phyloP scores from a whole-genome alignment of 2,797 vertebrate genomes.

The Craterocephalus amniculus region DNA sequence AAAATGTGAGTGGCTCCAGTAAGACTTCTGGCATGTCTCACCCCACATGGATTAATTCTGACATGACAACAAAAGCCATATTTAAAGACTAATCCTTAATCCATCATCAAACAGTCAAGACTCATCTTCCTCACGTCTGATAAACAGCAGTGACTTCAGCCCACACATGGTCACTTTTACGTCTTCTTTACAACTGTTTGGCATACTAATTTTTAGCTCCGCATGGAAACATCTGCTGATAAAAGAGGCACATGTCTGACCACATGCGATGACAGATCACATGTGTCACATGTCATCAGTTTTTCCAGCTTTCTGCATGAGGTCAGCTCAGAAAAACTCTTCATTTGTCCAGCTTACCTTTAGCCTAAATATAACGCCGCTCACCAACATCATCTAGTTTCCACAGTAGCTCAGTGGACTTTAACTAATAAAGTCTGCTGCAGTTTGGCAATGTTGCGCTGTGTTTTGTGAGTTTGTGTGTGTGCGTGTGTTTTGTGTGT shows the following conservation, averaged over 20 bases:
- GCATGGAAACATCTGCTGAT: background rate
- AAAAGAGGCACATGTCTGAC: slow-evolving; percentile 16
- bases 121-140: slow-evolving; percentile 11
- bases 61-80: slow-evolving; percentile 33
- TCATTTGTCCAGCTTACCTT: background rate
- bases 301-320: slow-evolving; percentile 16
- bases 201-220: slow-evolving; percentile 1
- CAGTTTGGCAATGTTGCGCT: slow-evolving; percentile 46
- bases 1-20: slow-evolving; percentile 5
- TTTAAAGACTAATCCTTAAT: slow-evolving; percentile 59
- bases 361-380: slow-evolving; percentile 14
- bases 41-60: slow-evolving; percentile 44
- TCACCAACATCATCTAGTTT: slow-evolving; percentile 4
- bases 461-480: slow-evolving; percentile 55
- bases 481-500: slow-evolving; percentile 36
- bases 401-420: slow-evolving; percentile 31
- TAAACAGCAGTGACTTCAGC: slow-evolving; percentile 9
- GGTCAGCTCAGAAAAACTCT: slow-evolving; percentile 14
- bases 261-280: slow-evolving; percentile 33
- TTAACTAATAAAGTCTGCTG: slow-evolving; percentile 54
- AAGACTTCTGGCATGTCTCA: slow-evolving; percentile 21
- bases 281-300: slow-evolving; percentile 17
- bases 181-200: slow-evolving; percentile 8
- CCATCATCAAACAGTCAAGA: slow-evolving; percentile 48
- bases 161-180: slow-evolving; percentile 1